Base-by-base conservation (phyloP, 2,888 invertebrate species). In the Mechanitis mazaeus region DNA sequence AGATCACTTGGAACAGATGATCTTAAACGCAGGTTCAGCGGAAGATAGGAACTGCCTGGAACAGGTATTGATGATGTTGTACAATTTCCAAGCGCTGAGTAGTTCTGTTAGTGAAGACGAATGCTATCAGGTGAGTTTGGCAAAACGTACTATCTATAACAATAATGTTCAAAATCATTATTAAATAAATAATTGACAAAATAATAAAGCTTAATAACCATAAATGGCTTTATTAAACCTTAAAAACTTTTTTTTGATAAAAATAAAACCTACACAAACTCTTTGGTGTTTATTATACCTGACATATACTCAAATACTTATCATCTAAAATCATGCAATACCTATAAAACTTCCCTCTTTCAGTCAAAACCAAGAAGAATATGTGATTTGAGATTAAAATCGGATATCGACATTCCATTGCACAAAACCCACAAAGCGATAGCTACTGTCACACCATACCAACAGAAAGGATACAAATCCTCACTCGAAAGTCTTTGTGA, bases 361-460 rank as follows among this genome's bases (percentile, higher is more conserved):
- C 80, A 90, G 90, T 73, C 81, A 65, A 89, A 87, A 85, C 87
- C 89, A 61, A 84, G 81, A 75, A 80, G 77, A 81, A 75, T 83
- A 83, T 80, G 82, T 78, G 88, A 90, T 71, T 73, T 86, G 46
- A 84, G 80, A 81, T 70, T 77, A 64, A 89, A 85, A 81, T 68
- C 73, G 33, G 89, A 89, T 70, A 78, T 78, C 67, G 89, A 89
- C 72, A 80, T 83, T 73, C 75, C 78, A 75, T 79, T 79, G 70
- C 82, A 83, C 73, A 87, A 87, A 82, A 83, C 83, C 60, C 88
- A 90, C 50, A 92, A 90, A 78, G 93, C 91, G 74, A 92, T 92
- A 73, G 93, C 93, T 66, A 93, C 93, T 57, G 92, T 93, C 62
- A 92, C 93, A 67, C 94, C 93, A 54, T 93, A 93, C 71, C 85